Conservation (phyloP, 2,797 vertebrate species). For the Hippoglossus hippoglossus region DNA sequence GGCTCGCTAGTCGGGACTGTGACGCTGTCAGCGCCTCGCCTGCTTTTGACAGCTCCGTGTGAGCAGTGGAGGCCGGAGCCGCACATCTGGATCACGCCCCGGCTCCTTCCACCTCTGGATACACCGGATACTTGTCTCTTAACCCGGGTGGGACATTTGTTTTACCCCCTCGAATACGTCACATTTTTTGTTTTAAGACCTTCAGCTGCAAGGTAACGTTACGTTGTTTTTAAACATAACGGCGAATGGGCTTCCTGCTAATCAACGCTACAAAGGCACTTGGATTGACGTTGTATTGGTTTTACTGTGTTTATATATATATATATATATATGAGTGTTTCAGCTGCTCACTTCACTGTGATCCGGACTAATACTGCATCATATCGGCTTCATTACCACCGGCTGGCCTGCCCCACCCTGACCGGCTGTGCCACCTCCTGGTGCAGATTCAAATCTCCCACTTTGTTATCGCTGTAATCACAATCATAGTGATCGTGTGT, state of each 20-base stretch:
- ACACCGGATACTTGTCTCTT: too few species aligned
- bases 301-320: background rate
- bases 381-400: slow-evolving; percentile 10
- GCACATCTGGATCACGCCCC: background rate
- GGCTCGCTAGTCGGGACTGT: slow-evolving; percentile 50
- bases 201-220: slow-evolving; percentile 12
- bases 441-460: slow-evolving; percentile 20
- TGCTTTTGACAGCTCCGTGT: slow-evolving; percentile 72
- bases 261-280: background rate
- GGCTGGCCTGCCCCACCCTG: slow-evolving; percentile 62
- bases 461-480: background rate
- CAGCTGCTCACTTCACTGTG: background rate
- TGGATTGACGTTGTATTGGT: too few species aligned
- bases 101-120: too few species aligned
- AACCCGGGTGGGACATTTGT: too few species aligned
- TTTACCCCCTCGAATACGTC: background rate
- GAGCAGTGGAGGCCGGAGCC: slow-evolving; percentile 45
- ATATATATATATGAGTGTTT: background rate
- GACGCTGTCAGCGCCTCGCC: slow-evolving; percentile 74
- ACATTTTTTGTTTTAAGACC: background rate
- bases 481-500: background rate
- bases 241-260: background rate
- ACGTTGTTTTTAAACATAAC: slow-evolving; percentile 9
- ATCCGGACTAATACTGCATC: too few species aligned
- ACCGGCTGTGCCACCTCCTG: slow-evolving; percentile 36